Percentiles rank a stretch among this genome's conserved stretches.
Evolutionary conservation across 1,140 invertebrate species (phyloP).

Genomic region (Pygmarrhopalites habei): DNA sequence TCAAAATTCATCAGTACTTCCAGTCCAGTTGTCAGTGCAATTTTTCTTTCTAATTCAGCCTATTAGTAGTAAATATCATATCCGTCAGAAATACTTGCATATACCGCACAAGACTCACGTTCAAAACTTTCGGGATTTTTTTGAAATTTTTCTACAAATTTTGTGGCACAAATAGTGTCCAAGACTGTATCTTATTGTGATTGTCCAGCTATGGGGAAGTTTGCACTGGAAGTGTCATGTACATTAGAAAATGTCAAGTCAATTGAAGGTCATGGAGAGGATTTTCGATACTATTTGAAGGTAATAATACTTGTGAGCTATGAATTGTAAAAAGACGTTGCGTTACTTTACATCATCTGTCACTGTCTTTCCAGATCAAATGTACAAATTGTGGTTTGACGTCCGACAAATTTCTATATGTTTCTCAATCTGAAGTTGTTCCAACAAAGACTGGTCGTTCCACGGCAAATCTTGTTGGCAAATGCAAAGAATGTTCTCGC

Average conservation of each 20-base stretch:
- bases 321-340: background rate
- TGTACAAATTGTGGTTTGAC: constrained; percentile 73
- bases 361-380: background rate
- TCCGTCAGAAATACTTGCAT: too few species aligned
- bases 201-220: too few species aligned
- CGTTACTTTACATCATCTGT: background rate
- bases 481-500: constrained; percentile 81
- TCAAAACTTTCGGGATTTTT: too few species aligned
- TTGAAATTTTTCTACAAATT: too few species aligned
- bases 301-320: too few species aligned
- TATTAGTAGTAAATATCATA: too few species aligned
- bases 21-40: too few species aligned
- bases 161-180: too few species aligned
- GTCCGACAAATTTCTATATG: constrained; percentile 72
- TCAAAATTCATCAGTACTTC: too few species aligned
- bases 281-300: constrained; percentile 7
- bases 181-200: too few species aligned
- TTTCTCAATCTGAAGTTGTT: constrained; percentile 59
- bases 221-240: background rate
- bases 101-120: too few species aligned
- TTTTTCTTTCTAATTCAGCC: too few species aligned
- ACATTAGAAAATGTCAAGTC: background rate
- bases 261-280: constrained; percentile 1
- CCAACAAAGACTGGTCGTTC: constrained; percentile 62
- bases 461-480: constrained; percentile 67